Conservation (phyloP, 2,888 invertebrate genomes). For the Cataglyphis altisquamis region DNA sequence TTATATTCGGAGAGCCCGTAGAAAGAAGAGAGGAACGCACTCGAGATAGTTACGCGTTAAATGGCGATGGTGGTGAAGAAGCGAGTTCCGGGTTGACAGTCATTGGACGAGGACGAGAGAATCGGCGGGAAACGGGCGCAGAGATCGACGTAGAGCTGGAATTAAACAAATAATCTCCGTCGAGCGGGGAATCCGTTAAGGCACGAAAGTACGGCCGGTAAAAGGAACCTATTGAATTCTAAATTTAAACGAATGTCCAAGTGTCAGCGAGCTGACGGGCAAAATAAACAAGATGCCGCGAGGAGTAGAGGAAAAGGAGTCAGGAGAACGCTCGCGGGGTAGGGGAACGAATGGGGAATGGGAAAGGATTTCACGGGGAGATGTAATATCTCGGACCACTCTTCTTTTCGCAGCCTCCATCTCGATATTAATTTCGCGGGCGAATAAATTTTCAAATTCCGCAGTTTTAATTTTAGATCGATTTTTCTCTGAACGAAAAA, state of each 20-base stretch:
- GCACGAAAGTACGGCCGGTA: constrained; percentile 82
- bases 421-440: constrained; percentile 1
- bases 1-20: constrained; percentile 26
- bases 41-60: constrained; percentile 50
- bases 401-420: background rate
- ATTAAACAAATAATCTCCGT: constrained; percentile 84
- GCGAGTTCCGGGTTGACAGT: constrained; percentile 56
- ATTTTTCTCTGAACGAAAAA: background rate
- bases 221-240: constrained; percentile 86
- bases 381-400: background rate
- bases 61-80: constrained; percentile 46
- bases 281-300: constrained; percentile 84
- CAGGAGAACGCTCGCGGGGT: constrained; percentile 56
- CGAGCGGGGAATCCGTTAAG: constrained; percentile 82
- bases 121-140: constrained; percentile 48
- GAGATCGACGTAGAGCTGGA: constrained; percentile 79
- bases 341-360: constrained; percentile 52
- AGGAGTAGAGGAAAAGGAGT: constrained; percentile 64
- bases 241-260: constrained; percentile 86
- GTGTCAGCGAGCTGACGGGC: constrained; percentile 84
- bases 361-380: constrained; percentile 50
- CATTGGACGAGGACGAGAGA: constrained; percentile 44
- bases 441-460: background rate
- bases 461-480: background rate
- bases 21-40: constrained; percentile 43